Base-by-base conservation (phyloP, 2,888 invertebrate genomes). In the Lacanobia oleracea region DNA sequence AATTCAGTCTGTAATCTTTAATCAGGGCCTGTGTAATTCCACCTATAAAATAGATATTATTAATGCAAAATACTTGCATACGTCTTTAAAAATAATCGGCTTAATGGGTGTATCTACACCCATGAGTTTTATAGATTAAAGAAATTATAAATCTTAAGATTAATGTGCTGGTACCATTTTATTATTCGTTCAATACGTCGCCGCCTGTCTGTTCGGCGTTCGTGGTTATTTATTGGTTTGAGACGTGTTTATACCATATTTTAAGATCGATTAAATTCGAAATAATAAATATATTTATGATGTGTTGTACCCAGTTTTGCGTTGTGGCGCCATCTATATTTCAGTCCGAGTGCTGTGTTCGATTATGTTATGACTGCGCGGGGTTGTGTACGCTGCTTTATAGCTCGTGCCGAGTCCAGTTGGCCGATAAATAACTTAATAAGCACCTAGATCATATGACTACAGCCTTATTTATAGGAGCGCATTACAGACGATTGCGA, bases 271-370 rank as follows among this genome's bases (percentile, higher is more conserved):
- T 89, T 91, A 88, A 90, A 92, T 89, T 89, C 86, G 85, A 91
- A 91, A 91, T 90, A 90, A 91, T 89, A 90, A 90, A 91, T 89
- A 90, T 89, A 88, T 92, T 93, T 92, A 94, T 87, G 91, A 91
- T 86, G 87, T 71, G 88, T 71, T 89, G 90, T 91, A 88, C 88
- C 87, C 86, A 87, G 88, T 90, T 89, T 88, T 78, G 85, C 86
- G 78, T 80, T 83, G 86, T 87, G 89, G 91, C 92, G 92, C 91
- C 91, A 88, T 88, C 88, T 90, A 89, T 91, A 90, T 89, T 88
- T 89, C 87, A 88, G 83, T 81, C 83, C 76, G 77, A 73, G 51
- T 60, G 79, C 69, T 73, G 67, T 86, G 75, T 79, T 80, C 78
- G 86, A 86, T 84, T 84, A 84, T 88, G 87, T 86, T 86, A 85